Evolutionary conservation across 2,797 vertebrate genomes (phyloP).

Genomic region (Sardinella longiceps): DNA sequence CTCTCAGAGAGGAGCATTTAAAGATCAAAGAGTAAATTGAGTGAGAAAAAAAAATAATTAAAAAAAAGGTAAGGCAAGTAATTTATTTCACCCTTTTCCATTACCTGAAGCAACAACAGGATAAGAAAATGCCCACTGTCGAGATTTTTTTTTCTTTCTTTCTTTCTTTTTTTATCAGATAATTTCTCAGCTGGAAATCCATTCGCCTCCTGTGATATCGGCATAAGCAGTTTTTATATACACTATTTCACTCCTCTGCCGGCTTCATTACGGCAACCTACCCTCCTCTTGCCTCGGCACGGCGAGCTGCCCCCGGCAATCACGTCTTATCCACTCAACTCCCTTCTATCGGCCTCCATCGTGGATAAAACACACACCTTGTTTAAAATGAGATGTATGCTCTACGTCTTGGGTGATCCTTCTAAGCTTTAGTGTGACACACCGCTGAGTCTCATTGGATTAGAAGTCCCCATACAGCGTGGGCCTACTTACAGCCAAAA

Average conservation of each 20-base stretch:
- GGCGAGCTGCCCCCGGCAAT: neutral
- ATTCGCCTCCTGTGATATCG: slow-evolving; percentile 45
- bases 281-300: neutral
- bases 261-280: neutral
- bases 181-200: slow-evolving; percentile 55
- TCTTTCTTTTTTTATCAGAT: slow-evolving; percentile 54
- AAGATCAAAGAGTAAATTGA: slow-evolving; percentile 70
- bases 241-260: neutral
- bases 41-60: slow-evolving; percentile 51
- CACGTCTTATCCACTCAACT: slow-evolving; percentile 20
- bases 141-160: slow-evolving; percentile 30
- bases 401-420: neutral
- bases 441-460: neutral
- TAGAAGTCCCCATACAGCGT: neutral
- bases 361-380: neutral
- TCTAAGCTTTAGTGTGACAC: neutral
- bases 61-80: slow-evolving; percentile 51
- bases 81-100: slow-evolving; percentile 39
- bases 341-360: slow-evolving; percentile 17
- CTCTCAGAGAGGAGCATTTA: slow-evolving; percentile 55
- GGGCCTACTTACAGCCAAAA: neutral
- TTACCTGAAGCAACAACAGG: slow-evolving; percentile 58
- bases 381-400: slow-evolving; percentile 19
- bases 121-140: slow-evolving; percentile 55
- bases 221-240: slow-evolving; percentile 51